Evolutionary conservation across 2,113 vertebrate genomes (phyloP), one percentile per base, ranked within the genome.

Genomic region (Perca flavescens): DNA sequence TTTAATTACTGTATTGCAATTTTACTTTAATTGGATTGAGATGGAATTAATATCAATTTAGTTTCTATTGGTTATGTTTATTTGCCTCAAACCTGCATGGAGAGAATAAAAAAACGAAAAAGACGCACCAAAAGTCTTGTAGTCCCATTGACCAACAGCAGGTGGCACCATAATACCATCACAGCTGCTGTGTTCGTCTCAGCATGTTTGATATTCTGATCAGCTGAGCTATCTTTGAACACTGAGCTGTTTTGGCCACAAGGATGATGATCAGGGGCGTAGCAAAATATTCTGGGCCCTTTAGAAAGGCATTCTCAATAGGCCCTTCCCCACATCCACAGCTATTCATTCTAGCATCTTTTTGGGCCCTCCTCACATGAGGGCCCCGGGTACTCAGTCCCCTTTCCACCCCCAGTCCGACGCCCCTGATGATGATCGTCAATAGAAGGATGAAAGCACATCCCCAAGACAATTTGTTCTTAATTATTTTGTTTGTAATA

Each of bases 131-230:
- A 8, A 21, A 28, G 7, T 2, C 15, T 50, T 69, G 62, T 31
- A 58, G 9, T 74, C 7, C 21, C 60, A 5, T 11, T 31, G 1
- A 40, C 0, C 3, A 68, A 11, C 91, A 88, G 83, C 83, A 91
- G 90, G 47, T 84, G 90, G 84, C 72, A 3, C 1, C 43, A 6
- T 14, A 1, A 14, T 1, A 21, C 61, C 43, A 57, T 14, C 17
- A 19, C 22, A 21, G 19, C 16, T 15, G 19, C 16, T 15, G 49
- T 12, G 56, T 7, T 25, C 28, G 11, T 3, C 2, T 12, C 68
- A 65, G 54, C 31, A 16, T 40, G 36, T 5, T 0, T 6, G 50
- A 6, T 31, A n/a, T 25, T 17, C 49, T 70, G 5, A 12, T n/a
- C 17, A 14, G 14, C 46, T 28, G 34, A 67, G 22, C 25, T 68